Base-by-base conservation (phyloP, 2,113 vertebrate species). In the Guaruba guarouba region DNA sequence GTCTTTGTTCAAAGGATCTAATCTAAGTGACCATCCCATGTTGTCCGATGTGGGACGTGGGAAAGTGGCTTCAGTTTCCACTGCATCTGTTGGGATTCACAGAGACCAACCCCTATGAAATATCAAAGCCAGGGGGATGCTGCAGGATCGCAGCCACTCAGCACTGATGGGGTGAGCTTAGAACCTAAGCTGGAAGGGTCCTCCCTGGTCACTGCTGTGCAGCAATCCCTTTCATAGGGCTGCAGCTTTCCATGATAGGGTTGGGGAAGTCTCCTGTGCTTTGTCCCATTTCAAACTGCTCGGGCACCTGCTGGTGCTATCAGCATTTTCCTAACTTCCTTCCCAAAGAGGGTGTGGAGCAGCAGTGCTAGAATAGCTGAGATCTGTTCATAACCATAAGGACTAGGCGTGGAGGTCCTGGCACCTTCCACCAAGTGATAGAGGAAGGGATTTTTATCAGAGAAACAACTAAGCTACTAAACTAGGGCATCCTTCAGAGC, bases 111-210 rank as follows among this genome's bases (percentile, higher is more conserved):
- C 54, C 76, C 55, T 83, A 78, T 84, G 94, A 87, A 86, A 93
- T 96, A 68, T 81, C 94, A 88, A 91, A 93, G 91, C 1, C 0
- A 49, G 33, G 20, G 59, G 37, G 48, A 51, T 55, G 88, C 86
- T 71, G 75, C 6, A 2, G 78, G 39, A 29, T 62, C 43, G 43
- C 75, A 83, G 88, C 75, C 24, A 0, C 62, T 48, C 1, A 1
- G 70, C 3, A 2, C 69, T 73, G 0, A 0, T 9, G 24, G 41
- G n/a, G 43, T 0, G 0, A 84, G 35, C 43, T 1, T 5, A 77
- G 95, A 95, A 67, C 81, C 35, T 20, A 68, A 91, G 81, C 59
- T 61, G 77, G 62, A 75, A 66, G 74, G 66, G 27, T 35, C 75
- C n/a, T 93, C 64, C 39, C 2, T 48, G 70, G 61, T 94, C 81